Base-by-base conservation (phyloP, 2,113 vertebrate species). In the Pangasianodon hypophthalmus region DNA sequence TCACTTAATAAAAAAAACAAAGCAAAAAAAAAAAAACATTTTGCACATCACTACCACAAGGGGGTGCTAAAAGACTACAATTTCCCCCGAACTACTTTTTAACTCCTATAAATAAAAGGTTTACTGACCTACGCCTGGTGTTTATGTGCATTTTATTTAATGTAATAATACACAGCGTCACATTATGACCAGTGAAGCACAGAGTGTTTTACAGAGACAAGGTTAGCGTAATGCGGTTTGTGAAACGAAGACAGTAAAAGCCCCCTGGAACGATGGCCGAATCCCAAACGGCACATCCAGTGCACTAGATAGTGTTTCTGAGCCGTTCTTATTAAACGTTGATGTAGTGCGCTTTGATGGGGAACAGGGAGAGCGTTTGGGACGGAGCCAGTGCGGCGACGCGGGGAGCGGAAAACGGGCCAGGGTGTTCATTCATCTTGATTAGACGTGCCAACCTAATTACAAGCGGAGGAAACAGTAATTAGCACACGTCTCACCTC, bases 401-500 rank as follows among this genome's bases (percentile, higher is more conserved):
- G 50, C 75, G 81, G 77, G 29, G 79, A 41, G 86, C 50, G 26
- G 95, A 75, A 80, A 95, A 95, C 94, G 90, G 97, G 96, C 97
- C 96, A 97, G 96, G 95, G 95, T 93, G 93, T 96, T 96, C 95
- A 97, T 97, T 98, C 96, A 96, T 97, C 96, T 97, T 97, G 96
- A 97, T 98, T 98, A 97, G 97, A 96, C 93, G 95, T 96, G 96
- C 96, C 97, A 98, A 97, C 97, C 97, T 98, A 98, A 99, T 99
- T 98, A 99, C 97, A 96, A 97, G 96, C 96, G 96, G 97, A 98
- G 97, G 97, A 98, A 98, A 97, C 97, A 97, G 97, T 99, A 98
- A 99, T 99, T 99, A 99, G 97, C 97, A 97, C 93, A 92, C 97
- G 98, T 98, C 97, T 98, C 97, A 98, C 97, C 97, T 98, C 97